These are phyloP conservation scores for Thaumetopoea pityocampa DNA, from an alignment of 1,140 invertebrate species.

Conservation along the genomic window DNA sequence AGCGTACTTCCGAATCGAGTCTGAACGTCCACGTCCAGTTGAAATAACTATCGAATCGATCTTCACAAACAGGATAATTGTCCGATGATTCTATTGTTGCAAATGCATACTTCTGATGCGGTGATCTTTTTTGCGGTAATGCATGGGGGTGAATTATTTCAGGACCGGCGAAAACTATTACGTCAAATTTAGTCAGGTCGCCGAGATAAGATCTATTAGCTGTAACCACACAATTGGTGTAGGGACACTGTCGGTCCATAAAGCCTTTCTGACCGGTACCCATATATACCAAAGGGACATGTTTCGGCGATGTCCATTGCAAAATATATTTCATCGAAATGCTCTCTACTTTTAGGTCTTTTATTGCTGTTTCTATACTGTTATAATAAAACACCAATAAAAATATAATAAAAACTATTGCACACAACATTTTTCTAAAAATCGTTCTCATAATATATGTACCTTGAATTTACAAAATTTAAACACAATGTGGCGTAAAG, in stretches of 20 bases:
- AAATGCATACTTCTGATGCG: constrained; percentile 57
- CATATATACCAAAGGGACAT: constrained; percentile 45
- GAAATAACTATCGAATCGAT: constrained; percentile 66
- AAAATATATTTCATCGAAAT: constrained; percentile 46
- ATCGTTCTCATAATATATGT: too few species aligned
- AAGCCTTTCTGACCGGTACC: constrained; percentile 37
- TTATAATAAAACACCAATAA: too few species aligned
- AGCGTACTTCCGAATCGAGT: constrained; percentile 79
- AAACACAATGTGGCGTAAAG: too few species aligned
- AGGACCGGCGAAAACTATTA: constrained; percentile 46
- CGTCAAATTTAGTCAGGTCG: constrained; percentile 52
- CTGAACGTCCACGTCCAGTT: constrained; percentile 83
- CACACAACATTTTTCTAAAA: too few species aligned
- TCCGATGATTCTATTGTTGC: constrained; percentile 55
- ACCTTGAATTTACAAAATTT: too few species aligned
- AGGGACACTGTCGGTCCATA: constrained; percentile 36
- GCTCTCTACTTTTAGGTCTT: constrained; percentile 2
- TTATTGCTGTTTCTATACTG: background rate
- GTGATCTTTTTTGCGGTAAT: constrained; percentile 33
- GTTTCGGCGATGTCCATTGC: constrained; percentile 42
- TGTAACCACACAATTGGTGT: constrained; percentile 50
- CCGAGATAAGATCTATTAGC: constrained; percentile 31
- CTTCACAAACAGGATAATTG: constrained; percentile 51
- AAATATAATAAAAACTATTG: too few species aligned
- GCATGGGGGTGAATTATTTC: constrained; percentile 24